Percentiles rank a stretch among this genome's conserved stretches.
These are phyloP conservation scores for Trissolcus brochymenae DNA, from an alignment of 2,888 invertebrate genomes.

Conservation along the genomic window DNA sequence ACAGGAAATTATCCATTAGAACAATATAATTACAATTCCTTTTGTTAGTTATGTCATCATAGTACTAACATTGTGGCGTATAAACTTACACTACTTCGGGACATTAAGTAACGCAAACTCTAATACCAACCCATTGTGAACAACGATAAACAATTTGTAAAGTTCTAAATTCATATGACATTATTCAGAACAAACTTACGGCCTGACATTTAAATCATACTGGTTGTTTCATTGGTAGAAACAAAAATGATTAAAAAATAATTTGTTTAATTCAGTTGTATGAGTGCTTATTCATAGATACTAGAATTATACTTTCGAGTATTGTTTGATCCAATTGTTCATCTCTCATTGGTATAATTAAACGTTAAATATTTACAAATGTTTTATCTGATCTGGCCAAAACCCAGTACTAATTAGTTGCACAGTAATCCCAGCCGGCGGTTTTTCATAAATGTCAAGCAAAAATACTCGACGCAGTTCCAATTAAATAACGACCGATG, in stretches of 20 bases:
- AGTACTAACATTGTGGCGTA: slow-evolving; percentile 6
- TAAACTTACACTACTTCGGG: slow-evolving; percentile 14
- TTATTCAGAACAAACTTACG: slow-evolving; percentile 25
- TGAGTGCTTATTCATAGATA: no score
- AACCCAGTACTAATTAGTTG: slow-evolving; percentile 18
- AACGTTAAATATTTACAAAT: slow-evolving; percentile 4
- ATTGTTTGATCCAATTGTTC: neutral
- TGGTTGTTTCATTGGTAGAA: no score
- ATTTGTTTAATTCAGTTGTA: no score
- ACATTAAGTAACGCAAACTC: slow-evolving; percentile 27
- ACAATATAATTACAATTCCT: slow-evolving; percentile 11
- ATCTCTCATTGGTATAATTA: slow-evolving; percentile 16
- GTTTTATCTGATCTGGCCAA: slow-evolving; percentile 11
- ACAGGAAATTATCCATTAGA: slow-evolving; percentile 4
- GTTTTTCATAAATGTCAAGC: slow-evolving; percentile 8
- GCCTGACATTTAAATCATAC: no score
- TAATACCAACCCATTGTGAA: slow-evolving; percentile 19
- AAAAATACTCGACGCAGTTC: slow-evolving; percentile 9
- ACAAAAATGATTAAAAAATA: no score
- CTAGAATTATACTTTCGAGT: no score
- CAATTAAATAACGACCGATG: slow-evolving; percentile 6
- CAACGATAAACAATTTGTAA: slow-evolving; percentile 37
- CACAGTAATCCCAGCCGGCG: slow-evolving; percentile 11
- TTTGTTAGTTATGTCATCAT: slow-evolving; percentile 13
- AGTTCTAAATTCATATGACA: slow-evolving; percentile 18